Conservation (phyloP, 2,888 invertebrate species). For the Heteromurus nitidus region DNA sequence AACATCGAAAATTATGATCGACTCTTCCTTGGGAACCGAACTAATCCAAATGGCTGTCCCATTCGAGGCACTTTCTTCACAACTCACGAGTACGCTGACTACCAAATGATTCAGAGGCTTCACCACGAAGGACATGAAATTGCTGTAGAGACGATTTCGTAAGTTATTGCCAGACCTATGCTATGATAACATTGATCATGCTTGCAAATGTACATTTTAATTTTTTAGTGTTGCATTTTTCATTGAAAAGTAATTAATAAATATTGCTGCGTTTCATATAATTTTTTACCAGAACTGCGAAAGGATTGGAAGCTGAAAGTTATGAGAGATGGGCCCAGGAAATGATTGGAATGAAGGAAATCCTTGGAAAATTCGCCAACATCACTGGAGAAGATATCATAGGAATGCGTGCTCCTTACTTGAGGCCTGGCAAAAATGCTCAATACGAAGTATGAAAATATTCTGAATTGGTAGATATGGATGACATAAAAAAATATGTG, state of each 20-base stretch:
- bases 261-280: not conserved
- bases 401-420: conserved; percentile 91
- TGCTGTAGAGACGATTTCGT: conserved; percentile 84
- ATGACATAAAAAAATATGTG: not conserved
- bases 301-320: conserved; percentile 90
- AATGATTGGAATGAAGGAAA: conserved; percentile 95
- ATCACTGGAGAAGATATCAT: conserved; percentile 88
- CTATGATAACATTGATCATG: no score
- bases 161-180: conserved; percentile 78
- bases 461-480: not conserved
- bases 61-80: conserved; percentile 95
- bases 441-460: conserved; percentile 85
- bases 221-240: no score
- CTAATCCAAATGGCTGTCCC: conserved; percentile 92
- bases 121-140: conserved; percentile 93
- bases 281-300: conserved; percentile 78
- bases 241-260: not conserved
- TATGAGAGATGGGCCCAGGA: conserved; percentile 96
- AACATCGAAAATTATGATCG: conserved; percentile 91
- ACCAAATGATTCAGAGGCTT: conserved; percentile 92
- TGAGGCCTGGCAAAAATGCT: conserved; percentile 94
- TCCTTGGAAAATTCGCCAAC: conserved; percentile 87
- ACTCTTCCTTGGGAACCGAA: conserved; percentile 84
- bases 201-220: no score
- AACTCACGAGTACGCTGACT: conserved; percentile 92